Percentiles rank a stretch among this genome's conserved stretches.
Conservation (phyloP, 2,113 vertebrate genomes). For the Urocynchramus pylzowi region DNA sequence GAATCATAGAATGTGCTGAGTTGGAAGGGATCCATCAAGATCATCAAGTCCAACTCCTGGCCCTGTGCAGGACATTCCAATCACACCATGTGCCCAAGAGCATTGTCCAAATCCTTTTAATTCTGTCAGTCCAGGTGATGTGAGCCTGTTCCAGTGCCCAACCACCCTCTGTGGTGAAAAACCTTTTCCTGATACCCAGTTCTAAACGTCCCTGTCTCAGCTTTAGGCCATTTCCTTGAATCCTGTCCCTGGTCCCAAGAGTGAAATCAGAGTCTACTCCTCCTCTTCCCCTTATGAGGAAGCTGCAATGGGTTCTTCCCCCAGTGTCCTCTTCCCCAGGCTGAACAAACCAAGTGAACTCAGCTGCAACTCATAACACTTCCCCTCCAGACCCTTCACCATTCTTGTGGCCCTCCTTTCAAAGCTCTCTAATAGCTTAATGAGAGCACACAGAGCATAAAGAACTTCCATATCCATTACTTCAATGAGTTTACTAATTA, state of each 20-base stretch:
- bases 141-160: neutral
- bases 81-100: neutral
- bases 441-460: neutral
- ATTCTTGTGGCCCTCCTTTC: accelerated
- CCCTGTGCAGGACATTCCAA: neutral
- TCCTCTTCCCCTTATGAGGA: neutral
- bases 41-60: neutral
- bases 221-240: neutral
- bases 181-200: neutral
- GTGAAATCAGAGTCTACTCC: neutral
- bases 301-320: neutral
- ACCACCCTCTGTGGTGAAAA: neutral
- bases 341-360: neutral
- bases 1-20: neutral
- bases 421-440: neutral
- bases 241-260: neutral
- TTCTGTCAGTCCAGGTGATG: neutral
- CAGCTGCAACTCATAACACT: neutral
- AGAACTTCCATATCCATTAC: neutral
- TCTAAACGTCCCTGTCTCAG: neutral
- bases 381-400: neutral
- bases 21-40: neutral
- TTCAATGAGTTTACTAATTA: neutral
- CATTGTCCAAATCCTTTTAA: neutral
- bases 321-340: neutral